A percentile compares a stretch with the other conserved stretches of the same genome.
These are phyloP conservation scores for Zaprionus vittiger DNA, from an alignment of 1,140 invertebrate species.

Conservation along the genomic window DNA sequence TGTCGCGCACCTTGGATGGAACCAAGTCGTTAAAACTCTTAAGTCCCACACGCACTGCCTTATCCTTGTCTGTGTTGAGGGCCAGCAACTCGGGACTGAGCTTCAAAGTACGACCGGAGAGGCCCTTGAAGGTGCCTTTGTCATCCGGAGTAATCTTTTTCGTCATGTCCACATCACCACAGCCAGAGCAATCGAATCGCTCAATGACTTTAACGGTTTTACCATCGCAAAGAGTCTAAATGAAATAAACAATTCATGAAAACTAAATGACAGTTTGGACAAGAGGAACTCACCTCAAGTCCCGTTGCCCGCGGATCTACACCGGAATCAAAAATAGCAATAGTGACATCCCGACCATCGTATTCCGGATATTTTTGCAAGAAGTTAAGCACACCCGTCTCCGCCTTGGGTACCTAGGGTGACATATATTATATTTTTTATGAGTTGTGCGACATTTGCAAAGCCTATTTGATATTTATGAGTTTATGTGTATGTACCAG, in stretches of 20 bases:
- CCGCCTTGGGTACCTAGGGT: conserved; percentile 93
- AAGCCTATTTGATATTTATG: neutral
- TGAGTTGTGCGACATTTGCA: neutral
- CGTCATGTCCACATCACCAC: conserved; percentile 96
- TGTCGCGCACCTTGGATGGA: conserved; percentile 92
- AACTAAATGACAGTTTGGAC: neutral
- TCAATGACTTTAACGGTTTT: conserved; percentile 95
- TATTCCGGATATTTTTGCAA: conserved; percentile 95
- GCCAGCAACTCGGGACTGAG: conserved; percentile 60
- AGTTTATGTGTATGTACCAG: conserved; percentile 84
- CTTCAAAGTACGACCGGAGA: conserved; percentile 94
- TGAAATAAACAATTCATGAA: conserved; percentile 6
- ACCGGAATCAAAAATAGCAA: conserved; percentile 98
- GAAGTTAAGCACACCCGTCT: conserved; percentile 95
- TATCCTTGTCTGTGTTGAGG: conserved; percentile 84
- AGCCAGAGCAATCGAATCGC: conserved; percentile 96
- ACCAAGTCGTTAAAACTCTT: conserved; percentile 95
- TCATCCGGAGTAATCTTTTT: conserved; percentile 90
- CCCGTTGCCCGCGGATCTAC: conserved; percentile 98
- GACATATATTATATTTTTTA: neutral
- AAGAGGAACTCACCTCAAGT: conserved; percentile 90
- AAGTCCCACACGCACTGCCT: conserved; percentile 93
- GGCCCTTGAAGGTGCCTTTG: conserved; percentile 92
- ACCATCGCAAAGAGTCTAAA: conserved; percentile 90
- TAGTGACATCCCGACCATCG: conserved; percentile 95